A percentile compares a stretch with the other conserved stretches of the same genome.
Conservation (phyloP, 2,113 vertebrate genomes). For the Thalassarche chlororhynchos region DNA sequence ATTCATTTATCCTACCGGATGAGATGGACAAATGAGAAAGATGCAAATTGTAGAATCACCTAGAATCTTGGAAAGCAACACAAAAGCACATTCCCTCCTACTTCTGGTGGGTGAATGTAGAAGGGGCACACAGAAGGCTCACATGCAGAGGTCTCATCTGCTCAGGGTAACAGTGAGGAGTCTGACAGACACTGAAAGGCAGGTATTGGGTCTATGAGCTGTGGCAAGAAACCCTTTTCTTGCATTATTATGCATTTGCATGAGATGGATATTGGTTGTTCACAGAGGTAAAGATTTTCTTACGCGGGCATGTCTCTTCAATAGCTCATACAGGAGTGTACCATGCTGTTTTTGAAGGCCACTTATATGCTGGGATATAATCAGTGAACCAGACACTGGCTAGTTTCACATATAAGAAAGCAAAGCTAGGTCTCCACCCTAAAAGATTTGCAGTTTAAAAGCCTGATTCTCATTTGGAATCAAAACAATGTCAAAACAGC, state of each 20-base stretch:
- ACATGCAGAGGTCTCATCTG: not conserved
- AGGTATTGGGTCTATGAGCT: not conserved
- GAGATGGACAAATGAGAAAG: not conserved
- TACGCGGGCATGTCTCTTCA: not conserved
- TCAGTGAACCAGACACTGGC: not conserved
- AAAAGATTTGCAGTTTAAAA: not conserved
- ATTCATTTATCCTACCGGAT: not conserved
- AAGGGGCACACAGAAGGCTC: not conserved
- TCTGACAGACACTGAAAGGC: not conserved
- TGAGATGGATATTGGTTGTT: not conserved
- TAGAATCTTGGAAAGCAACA: not conserved
- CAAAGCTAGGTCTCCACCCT: not conserved
- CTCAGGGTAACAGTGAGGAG: not conserved
- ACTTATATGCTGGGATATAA: not conserved
- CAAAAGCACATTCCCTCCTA: not conserved
- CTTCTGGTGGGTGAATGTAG: not conserved
- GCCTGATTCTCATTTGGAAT: not conserved
- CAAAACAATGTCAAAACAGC: not conserved
- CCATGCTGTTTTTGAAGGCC: not conserved
- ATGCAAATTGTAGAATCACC: not conserved
- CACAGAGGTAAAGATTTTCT: not conserved
- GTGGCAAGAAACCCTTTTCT: not conserved
- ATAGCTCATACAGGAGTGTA: not conserved
- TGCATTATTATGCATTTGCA: not conserved
- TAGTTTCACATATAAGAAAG: not conserved